phyloP scores from a whole-genome alignment of 2,113 vertebrate species.

The Machaerirhynchus nigripectus region DNA sequence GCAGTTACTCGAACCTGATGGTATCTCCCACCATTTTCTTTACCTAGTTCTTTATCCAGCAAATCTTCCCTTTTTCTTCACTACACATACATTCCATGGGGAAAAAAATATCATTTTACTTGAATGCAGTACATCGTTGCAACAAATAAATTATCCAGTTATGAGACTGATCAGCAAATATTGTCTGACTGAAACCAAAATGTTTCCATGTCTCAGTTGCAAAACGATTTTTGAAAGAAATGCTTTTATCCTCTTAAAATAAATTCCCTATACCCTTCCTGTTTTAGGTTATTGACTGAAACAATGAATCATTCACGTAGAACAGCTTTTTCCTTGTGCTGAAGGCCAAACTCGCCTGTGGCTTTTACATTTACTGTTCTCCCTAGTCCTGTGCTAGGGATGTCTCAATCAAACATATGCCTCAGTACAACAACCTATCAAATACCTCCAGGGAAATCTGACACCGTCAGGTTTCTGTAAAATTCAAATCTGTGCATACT shows the following conservation, averaged over 20 bases:
- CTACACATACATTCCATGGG: fast-evolving
- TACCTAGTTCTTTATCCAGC: background rate
- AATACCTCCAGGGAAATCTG: background rate
- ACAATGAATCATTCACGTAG: background rate
- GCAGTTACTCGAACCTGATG: background rate
- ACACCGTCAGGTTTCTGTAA: background rate
- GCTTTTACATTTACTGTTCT: background rate
- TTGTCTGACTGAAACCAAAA: background rate
- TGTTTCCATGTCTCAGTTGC: background rate
- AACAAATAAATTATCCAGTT: background rate
- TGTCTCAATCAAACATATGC: background rate
- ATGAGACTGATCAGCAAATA: background rate
- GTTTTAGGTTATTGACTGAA: background rate
- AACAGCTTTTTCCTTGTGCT: background rate
- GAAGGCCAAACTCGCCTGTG: background rate
- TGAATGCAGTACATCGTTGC: background rate
- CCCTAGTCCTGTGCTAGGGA: background rate
- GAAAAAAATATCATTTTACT: background rate
- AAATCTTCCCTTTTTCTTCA: background rate
- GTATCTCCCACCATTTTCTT: background rate
- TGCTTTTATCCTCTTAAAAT: background rate
- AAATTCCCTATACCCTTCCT: background rate
- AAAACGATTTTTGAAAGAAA: background rate
- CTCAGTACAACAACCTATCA: background rate
- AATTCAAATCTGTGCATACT: background rate